phyloP scores from a whole-genome alignment of 2,888 invertebrate species.

The Empis stercorea region DNA sequence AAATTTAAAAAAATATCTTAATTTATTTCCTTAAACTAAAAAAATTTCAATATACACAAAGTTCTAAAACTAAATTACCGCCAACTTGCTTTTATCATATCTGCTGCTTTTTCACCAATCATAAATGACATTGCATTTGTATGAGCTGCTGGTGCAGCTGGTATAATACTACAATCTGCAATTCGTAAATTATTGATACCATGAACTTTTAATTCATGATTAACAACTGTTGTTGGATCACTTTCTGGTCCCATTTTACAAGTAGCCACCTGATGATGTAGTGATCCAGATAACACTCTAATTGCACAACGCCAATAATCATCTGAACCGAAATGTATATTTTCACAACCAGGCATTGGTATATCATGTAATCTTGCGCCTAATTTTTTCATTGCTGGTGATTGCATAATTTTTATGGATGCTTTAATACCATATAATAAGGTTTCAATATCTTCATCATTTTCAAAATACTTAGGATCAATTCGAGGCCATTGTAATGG shows the following conservation, averaged over 20 bases:
- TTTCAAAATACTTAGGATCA: constrained; percentile 45
- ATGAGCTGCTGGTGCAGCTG: constrained; percentile 50
- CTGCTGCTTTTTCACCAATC: constrained; percentile 59
- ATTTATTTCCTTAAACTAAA: no score
- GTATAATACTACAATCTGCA: constrained; percentile 55
- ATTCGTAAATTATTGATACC: constrained; percentile 48
- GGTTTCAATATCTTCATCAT: constrained; percentile 37
- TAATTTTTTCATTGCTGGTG: constrained; percentile 45
- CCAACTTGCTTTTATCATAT: constrained; percentile 48
- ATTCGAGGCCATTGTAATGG: constrained; percentile 47
- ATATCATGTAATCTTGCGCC: constrained; percentile 42
- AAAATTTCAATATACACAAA: no score
- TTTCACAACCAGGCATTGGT: constrained; percentile 41
- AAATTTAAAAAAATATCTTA: no score
- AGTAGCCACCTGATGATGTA: constrained; percentile 54
- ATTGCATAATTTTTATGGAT: constrained; percentile 43
- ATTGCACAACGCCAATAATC: constrained; percentile 60
- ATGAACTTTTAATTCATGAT: constrained; percentile 46
- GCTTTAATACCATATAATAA: constrained; percentile 48
- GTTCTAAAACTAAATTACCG: background rate
- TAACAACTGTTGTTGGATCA: constrained; percentile 51
- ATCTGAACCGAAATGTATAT: constrained; percentile 41
- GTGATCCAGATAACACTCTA: constrained; percentile 44
- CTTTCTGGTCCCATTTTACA: constrained; percentile 56
- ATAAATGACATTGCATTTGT: constrained; percentile 56